phyloP scores from a whole-genome alignment of 2,797 vertebrate species.

The Strix occidentalis region DNA sequence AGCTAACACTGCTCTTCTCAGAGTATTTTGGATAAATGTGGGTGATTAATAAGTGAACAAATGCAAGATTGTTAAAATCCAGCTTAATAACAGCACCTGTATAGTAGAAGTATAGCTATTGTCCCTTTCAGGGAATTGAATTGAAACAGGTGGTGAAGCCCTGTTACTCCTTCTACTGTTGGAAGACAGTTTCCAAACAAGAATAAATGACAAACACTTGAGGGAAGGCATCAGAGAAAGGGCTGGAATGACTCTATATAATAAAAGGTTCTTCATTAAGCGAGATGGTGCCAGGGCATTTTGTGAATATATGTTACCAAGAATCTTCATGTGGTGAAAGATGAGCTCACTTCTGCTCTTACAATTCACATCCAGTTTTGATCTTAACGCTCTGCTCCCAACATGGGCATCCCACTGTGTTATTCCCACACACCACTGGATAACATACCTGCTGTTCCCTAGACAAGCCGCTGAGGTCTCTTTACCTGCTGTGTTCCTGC shows the following conservation, averaged over 20 bases:
- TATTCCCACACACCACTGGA: background rate
- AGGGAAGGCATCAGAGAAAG: background rate
- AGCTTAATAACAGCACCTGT: background rate
- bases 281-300: background rate
- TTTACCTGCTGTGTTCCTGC: background rate
- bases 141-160: background rate
- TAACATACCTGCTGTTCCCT: accelerated
- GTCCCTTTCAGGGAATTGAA: background rate
- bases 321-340: background rate
- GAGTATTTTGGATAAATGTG: background rate
- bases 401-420: background rate
- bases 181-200: background rate
- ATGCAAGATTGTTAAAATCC: background rate
- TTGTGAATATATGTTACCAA: background rate
- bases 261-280: background rate
- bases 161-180: background rate
- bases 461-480: background rate
- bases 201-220: background rate
- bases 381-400: background rate
- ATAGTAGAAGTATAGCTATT: background rate
- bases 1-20: background rate
- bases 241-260: background rate
- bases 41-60: background rate
- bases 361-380: background rate
- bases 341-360: background rate